Percentiles rank a stretch among this genome's conserved stretches.
Conservation (phyloP, 2,888 invertebrate species). For the Epistrophe eligans region DNA sequence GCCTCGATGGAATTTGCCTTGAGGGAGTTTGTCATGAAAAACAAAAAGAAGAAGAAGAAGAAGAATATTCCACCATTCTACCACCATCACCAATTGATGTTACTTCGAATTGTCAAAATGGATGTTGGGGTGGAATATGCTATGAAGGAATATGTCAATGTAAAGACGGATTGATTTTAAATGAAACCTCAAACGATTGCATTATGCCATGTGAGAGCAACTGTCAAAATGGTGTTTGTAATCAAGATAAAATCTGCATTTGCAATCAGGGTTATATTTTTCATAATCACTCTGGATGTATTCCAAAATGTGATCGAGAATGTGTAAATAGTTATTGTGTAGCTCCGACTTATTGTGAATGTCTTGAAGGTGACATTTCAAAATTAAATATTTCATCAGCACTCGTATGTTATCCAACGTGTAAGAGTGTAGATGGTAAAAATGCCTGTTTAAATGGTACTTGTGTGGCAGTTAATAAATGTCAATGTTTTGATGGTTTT, state of each 20-base stretch:
- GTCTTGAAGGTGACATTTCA: constrained; percentile 82
- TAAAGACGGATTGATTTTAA: constrained; percentile 43
- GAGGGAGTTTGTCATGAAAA: not conserved
- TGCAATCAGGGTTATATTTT: constrained; percentile 80
- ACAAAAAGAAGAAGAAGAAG: not conserved
- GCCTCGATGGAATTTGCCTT: not conserved
- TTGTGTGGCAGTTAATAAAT: constrained; percentile 61
- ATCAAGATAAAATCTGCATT: constrained; percentile 82
- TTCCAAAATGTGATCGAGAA: constrained; percentile 79
- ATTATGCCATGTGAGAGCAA: constrained; percentile 47
- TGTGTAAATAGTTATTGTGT: constrained; percentile 81
- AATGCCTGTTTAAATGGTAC: constrained; percentile 62
- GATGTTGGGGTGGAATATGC: constrained; percentile 51
- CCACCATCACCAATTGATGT: not conserved
- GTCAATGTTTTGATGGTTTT: constrained; percentile 48
- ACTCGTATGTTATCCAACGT: constrained; percentile 39
- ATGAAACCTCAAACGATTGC: constrained; percentile 47
- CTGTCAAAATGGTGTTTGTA: constrained; percentile 83
- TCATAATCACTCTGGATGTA: constrained; percentile 79
- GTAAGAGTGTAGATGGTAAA: constrained; percentile 17
- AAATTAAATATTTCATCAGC: constrained; percentile 40
- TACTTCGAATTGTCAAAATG: constrained; percentile 13
- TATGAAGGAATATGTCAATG: constrained; percentile 44
- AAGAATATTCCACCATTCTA: not conserved
- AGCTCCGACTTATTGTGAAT: constrained; percentile 84